phyloP scores from a whole-genome alignment of 37 sponge, comb jelly and placozoan species.

The Theonella swinhoei region DNA sequence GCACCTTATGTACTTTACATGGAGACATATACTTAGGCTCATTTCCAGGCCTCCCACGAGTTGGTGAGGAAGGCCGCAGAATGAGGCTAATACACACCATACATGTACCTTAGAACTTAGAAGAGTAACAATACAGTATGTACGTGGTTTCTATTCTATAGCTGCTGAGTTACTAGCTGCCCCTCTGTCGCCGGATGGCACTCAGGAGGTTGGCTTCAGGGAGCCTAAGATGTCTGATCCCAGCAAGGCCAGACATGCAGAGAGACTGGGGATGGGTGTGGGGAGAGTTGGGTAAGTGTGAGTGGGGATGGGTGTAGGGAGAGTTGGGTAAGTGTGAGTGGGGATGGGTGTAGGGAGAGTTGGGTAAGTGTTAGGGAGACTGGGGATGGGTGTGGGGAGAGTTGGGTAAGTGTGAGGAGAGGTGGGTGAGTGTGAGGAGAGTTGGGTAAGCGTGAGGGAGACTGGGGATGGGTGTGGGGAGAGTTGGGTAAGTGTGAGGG shows the following conservation, averaged over 20 bases:
- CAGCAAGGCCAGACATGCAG: slow-evolving; percentile 80
- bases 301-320: background rate
- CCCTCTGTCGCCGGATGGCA: background rate
- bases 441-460: no score
- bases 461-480: no score
- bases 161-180: background rate
- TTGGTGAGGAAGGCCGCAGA: no score
- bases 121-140: no score
- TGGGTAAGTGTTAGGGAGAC: background rate
- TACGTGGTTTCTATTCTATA: no score
- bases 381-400: background rate
- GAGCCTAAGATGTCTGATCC: slow-evolving; percentile 57
- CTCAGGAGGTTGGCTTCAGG: slow-evolving; percentile 16
- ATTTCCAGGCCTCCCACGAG: no score
- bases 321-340: background rate
- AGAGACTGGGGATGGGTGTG: slow-evolving; percentile 94
- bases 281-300: slow-evolving; percentile 44
- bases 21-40: no score
- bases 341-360: background rate
- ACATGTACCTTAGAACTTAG: no score
- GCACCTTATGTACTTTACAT: no score
- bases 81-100: no score
- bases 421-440: background rate
- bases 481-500: background rate
- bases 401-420: background rate